These are phyloP conservation scores for Serranus cabrilla DNA, from an alignment of 2,797 vertebrate species.

Conservation along the genomic window DNA sequence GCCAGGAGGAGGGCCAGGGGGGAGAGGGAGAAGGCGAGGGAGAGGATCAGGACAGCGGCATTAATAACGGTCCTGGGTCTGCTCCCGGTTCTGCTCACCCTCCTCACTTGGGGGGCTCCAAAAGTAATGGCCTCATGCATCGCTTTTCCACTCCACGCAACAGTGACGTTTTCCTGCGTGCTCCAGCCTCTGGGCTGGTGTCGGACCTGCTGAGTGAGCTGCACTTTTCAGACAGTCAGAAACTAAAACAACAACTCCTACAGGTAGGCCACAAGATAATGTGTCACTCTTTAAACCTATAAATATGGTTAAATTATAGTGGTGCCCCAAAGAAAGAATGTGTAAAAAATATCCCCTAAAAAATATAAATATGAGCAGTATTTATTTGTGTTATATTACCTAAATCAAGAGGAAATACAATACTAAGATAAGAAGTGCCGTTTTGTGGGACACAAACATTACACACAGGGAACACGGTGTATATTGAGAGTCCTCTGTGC, in stretches of 20 bases:
- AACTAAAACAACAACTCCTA: constrained; percentile 89
- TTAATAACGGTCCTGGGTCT: constrained; percentile 80
- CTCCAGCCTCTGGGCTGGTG: constrained; percentile 84
- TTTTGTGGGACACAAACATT: no score
- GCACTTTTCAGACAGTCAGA: constrained; percentile 89
- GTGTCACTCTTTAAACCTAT: neutral
- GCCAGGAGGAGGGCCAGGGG: constrained; percentile 76
- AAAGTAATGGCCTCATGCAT: constrained; percentile 79
- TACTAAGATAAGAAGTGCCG: neutral
- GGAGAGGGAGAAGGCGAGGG: constrained; percentile 74
- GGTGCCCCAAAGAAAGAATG: neutral
- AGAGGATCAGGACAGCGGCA: constrained; percentile 83
- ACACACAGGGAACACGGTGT: neutral
- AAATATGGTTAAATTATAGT: neutral
- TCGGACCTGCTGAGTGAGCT: constrained; percentile 90
- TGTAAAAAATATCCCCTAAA: neutral
- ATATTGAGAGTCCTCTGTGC: neutral
- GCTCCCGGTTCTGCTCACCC: constrained; percentile 74
- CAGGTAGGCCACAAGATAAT: constrained; percentile 81
- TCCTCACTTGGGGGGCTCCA: constrained; percentile 78
- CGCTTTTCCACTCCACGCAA: constrained; percentile 84
- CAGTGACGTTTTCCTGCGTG: constrained; percentile 82
- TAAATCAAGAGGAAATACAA: neutral
- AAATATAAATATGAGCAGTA: neutral
- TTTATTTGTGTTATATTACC: neutral